These are phyloP conservation scores for Atta cephalotes DNA, from an alignment of 1,140 invertebrate species.

Conservation along the genomic window DNA sequence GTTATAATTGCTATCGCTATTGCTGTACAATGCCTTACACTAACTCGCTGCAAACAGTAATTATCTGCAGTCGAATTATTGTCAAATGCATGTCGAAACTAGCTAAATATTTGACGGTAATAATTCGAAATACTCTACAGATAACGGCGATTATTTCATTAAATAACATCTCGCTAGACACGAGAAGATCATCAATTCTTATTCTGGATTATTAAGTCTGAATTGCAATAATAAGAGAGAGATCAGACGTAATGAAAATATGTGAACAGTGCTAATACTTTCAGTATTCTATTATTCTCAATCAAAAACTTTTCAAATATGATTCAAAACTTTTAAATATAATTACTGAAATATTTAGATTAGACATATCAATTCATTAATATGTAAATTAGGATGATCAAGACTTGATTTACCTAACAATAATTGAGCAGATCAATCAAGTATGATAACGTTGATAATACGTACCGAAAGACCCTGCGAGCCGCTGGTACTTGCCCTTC, in stretches of 20 bases:
- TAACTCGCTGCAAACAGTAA: slow-evolving; percentile 25
- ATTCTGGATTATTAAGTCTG: not conserved
- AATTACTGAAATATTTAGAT: not conserved
- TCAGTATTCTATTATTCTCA: not conserved
- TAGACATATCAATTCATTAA: not conserved
- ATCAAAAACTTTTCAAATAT: too few relatives aligned
- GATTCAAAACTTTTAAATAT: not conserved
- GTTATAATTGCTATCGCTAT: slow-evolving; percentile 38
- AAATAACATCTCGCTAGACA: not conserved
- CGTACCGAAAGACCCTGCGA: slow-evolving; percentile 86
- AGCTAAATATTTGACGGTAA: slow-evolving; percentile 39
- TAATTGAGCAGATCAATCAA: not conserved
- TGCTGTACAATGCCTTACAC: slow-evolving; percentile 21
- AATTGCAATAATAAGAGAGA: not conserved
- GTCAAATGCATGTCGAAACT: not conserved
- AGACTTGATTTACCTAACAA: not conserved
- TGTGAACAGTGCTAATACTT: not conserved
- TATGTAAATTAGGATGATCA: not conserved
- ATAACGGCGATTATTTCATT: slow-evolving; percentile 19
- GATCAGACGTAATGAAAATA: not conserved
- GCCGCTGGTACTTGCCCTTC: slow-evolving; percentile 92
- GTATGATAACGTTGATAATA: slow-evolving; percentile 28
- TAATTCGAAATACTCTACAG: not conserved
- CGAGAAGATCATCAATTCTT: not conserved
- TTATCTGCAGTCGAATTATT: slow-evolving; percentile 29